Evolutionary conservation across 2,888 invertebrate species (phyloP).

Genomic region (Lasius fuliginosus): DNA sequence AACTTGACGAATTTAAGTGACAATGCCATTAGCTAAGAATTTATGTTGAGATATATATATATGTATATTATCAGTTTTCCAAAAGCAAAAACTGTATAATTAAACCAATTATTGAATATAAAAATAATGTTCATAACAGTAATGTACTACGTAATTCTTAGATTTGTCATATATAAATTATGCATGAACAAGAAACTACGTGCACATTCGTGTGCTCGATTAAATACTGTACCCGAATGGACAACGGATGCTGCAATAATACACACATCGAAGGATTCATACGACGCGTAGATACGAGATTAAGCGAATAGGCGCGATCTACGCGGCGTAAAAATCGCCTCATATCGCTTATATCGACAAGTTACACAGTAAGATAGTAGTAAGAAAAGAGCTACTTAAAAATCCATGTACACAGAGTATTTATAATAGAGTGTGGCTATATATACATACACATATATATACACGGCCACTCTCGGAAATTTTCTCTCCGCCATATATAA

Average conservation of each 20-base stretch:
- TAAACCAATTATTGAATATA: background rate
- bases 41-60: background rate
- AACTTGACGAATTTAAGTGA: conserved; percentile 3
- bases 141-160: background rate
- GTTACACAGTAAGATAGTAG: conserved; percentile 72
- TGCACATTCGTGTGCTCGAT: background rate
- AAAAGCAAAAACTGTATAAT: background rate
- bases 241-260: conserved; percentile 58
- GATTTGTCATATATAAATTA: conserved; percentile 20
- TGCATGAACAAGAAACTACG: conserved; percentile 5
- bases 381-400: conserved; percentile 77
- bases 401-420: conserved; percentile 74
- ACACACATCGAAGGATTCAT: conserved; percentile 48
- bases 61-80: background rate
- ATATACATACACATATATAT: background rate
- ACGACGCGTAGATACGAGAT: conserved; percentile 60
- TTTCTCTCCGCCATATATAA: conserved; percentile 9
- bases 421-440: conserved; percentile 61
- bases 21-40: conserved; percentile 13
- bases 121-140: background rate
- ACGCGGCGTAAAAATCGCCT: conserved; percentile 61
- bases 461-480: conserved; percentile 51
- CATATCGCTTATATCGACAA: conserved; percentile 66
- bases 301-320: conserved; percentile 47
- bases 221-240: conserved; percentile 51